Base-by-base conservation (phyloP, 2,888 invertebrate species). In the Azorinus chamasolen region DNA sequence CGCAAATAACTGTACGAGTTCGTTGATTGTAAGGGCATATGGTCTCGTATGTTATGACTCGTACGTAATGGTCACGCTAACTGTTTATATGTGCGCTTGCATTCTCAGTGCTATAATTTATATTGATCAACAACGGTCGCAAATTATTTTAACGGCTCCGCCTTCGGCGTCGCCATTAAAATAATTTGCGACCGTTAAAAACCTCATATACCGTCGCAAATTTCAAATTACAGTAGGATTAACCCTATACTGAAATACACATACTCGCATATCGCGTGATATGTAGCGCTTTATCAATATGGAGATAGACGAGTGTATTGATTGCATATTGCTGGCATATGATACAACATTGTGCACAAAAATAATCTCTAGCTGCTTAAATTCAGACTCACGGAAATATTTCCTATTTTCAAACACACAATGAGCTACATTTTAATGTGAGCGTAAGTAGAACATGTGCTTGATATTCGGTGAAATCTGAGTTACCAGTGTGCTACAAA, bases 401-500 rank as follows among this genome's bases (percentile, higher is more conserved):
- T 16, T 20, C 45, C 45, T 16, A 45, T 45, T 45, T 45, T 18
- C 45, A 18, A 45, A 45, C 4, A 45, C 45, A 14, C 4, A 18
- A 3, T 20, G 45, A 18, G 45, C 45, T 45, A 45, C 45, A 45
- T 45, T 45, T 45, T 45, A 45, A 45, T 45, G 45, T 45, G 45
- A 8, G 45, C 14, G 45, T 45, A 16, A 45, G 45, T 18, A 45
- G 20, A 45, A 45, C 45, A 45, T 45, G 45, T 45, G 45, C 45
- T 45, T 18, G n/a, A 45, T 45, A 16, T 45, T 45, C 45, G 45
- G 14, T 20, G 45, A 45, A 16, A 20, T 16, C 45, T 45, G 20
- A 45, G n/a, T 45, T 45, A 20, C 45, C 45, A 45, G 45, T 45
- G 45, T 45, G 45, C 45, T 45, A 14, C 45, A 45, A 45, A 45